phyloP scores from a whole-genome alignment of 2,797 vertebrate genomes.

The Phalanger gymnotis region DNA sequence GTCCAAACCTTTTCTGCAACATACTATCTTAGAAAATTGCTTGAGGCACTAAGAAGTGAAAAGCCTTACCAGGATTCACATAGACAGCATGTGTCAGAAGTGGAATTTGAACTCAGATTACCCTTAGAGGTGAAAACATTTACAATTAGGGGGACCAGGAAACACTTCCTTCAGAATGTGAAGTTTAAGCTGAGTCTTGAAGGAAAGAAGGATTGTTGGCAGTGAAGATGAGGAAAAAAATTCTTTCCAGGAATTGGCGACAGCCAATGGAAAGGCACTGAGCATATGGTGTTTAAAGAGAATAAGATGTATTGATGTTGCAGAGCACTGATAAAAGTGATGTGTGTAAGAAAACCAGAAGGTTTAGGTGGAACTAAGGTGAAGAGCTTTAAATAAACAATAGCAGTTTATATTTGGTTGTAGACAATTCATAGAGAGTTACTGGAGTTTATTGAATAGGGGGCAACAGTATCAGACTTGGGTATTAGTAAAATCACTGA shows the following conservation, averaged over 20 bases:
- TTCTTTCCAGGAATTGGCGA: neutral
- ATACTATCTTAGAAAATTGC: no score
- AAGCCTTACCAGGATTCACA: no score
- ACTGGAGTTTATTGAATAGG: neutral
- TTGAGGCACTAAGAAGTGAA: no score
- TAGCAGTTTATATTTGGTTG: neutral
- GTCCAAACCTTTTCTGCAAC: no score
- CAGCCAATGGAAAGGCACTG: neutral
- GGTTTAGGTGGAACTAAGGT: neutral
- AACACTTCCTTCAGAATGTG: neutral
- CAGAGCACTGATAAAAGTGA: neutral
- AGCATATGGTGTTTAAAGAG: neutral
- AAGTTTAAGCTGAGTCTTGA: neutral
- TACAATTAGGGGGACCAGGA: neutral
- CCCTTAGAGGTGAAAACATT: neutral
- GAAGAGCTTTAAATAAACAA: neutral
- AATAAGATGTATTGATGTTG: neutral
- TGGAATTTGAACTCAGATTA: no score
- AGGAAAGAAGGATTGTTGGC: neutral
- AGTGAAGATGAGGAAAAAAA: neutral
- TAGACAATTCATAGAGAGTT: neutral
- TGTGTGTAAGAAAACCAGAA: neutral
- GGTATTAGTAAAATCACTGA: neutral
- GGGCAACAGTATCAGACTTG: neutral
- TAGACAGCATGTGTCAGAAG: no score